phyloP scores from a whole-genome alignment of 2,888 invertebrate genomes.

The Isotomurus palustris region DNA sequence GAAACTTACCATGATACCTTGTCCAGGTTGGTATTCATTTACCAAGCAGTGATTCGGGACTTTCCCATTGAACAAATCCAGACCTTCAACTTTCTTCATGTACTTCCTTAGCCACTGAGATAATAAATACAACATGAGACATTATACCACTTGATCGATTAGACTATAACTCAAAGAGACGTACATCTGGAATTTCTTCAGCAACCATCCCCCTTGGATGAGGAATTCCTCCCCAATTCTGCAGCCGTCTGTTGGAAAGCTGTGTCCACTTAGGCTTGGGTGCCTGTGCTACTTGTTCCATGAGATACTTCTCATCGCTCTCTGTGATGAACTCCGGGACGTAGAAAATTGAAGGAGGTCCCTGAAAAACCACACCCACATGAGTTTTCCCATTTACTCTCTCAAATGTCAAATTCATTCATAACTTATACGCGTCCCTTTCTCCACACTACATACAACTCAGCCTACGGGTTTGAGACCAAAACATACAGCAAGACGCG shows the following conservation, averaged over 20 bases:
- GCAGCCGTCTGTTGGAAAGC: slow-evolving; percentile 81
- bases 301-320: slow-evolving; percentile 65
- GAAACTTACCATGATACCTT: slow-evolving; percentile 79
- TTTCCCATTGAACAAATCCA: slow-evolving; percentile 66
- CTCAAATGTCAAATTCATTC: neutral
- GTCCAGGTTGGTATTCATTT: slow-evolving; percentile 88
- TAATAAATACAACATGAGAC: neutral
- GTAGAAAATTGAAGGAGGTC: slow-evolving; percentile 66
- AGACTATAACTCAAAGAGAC: neutral
- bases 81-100: slow-evolving; percentile 63
- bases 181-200: slow-evolving; percentile 70
- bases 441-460: no score
- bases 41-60: slow-evolving; percentile 87
- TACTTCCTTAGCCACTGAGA: slow-evolving; percentile 69
- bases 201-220: slow-evolving; percentile 90
- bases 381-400: neutral
- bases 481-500: neutral
- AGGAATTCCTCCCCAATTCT: slow-evolving; percentile 96
- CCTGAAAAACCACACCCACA: slow-evolving; percentile 51
- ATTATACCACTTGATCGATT: neutral
- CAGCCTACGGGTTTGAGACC: neutral
- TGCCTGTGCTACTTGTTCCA: slow-evolving; percentile 67
- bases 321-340: slow-evolving; percentile 79
- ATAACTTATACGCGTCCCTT: neutral
- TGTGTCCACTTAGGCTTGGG: slow-evolving; percentile 97